Conservation (phyloP, 2,888 invertebrate genomes). For the Dynastes tityus region DNA sequence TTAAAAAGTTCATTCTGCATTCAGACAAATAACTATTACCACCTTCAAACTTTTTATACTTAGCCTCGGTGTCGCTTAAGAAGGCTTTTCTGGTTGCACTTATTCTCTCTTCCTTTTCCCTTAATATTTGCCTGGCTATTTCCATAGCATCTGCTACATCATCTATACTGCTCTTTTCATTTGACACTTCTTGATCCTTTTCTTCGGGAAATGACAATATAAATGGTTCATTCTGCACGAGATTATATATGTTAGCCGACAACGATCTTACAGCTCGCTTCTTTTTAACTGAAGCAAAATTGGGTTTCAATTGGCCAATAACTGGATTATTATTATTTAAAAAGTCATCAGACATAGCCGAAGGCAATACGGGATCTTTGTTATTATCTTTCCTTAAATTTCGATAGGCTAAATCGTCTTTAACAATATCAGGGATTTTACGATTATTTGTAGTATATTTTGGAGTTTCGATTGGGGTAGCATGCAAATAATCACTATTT, state of each 20-base stretch:
- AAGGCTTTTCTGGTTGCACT: slow-evolving; percentile 65
- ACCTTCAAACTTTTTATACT: slow-evolving; percentile 54
- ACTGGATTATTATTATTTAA: slow-evolving; percentile 68
- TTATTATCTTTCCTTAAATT: slow-evolving; percentile 86
- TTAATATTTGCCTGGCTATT: slow-evolving; percentile 68
- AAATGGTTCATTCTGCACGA: slow-evolving; percentile 77
- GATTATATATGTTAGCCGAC: slow-evolving; percentile 87
- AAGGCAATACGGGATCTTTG: slow-evolving; percentile 72
- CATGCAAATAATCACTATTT: slow-evolving; percentile 88
- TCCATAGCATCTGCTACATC: slow-evolving; percentile 71
- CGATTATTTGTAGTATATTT: slow-evolving; percentile 78
- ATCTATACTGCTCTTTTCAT: slow-evolving; percentile 64
- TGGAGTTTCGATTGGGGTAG: slow-evolving; percentile 76
- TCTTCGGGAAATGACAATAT: slow-evolving; percentile 44
- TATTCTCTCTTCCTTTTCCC: slow-evolving; percentile 68
- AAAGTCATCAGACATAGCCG: slow-evolving; percentile 71
- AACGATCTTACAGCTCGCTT: slow-evolving; percentile 87
- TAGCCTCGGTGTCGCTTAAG: slow-evolving; percentile 68
- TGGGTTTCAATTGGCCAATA: slow-evolving; percentile 45
- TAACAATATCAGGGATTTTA: slow-evolving; percentile 85
- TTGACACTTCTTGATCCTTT: slow-evolving; percentile 57
- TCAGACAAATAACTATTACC: slow-evolving; percentile 41
- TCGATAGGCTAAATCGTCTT: slow-evolving; percentile 91
- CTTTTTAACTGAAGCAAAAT: slow-evolving; percentile 75
- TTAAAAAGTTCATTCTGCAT: slow-evolving; percentile 64